Base-by-base conservation (phyloP, 2,113 vertebrate species). In the Phalacrocorax brasilianus region DNA sequence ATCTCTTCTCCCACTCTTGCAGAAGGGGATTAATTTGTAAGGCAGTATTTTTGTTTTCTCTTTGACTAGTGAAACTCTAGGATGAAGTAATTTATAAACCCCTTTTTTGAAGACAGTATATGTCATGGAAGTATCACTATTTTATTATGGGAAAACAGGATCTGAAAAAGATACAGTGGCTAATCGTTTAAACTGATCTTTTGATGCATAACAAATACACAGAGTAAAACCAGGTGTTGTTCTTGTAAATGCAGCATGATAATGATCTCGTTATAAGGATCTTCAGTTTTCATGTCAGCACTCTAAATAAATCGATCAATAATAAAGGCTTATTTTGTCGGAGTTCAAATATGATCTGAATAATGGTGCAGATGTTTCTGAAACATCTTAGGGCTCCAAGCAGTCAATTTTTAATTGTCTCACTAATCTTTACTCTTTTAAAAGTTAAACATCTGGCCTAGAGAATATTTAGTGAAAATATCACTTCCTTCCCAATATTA, bases 221-320 rank as follows among this genome's bases (percentile, higher is more conserved):
- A 84, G 33, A 86, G 49, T 78, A 84, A 92, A 92, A 93, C 0
- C 91, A 95, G 93, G 86, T 92, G 76, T 76, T 87, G 42, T 63
- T 92, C 63, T 63, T 84, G 81, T 81, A 83, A 84, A 75, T 84
- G 58, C 65, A 63, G 38, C 44, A 68, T 71, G 50, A 84, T 84
- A 95, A 95, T 71, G 93, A 96, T 80, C 67, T 88, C 55, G 81
- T 93, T 95, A 95, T 63, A 95, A 74, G 68, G 91, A 78, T 75
- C 67, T 95, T 93, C 73, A 68, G 47, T 87, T 95, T 95, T 96
- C 73, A 93, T 94, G 70, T 87, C 83, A 59, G 62, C 15, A 56
- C 27, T 95, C 44, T 72, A 79, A 84, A 95, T 24, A 61, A 72
- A 75, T 13, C 63, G 81, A 91, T 89, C 89, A 89, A 89, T 87